phyloP scores from a whole-genome alignment of 2,113 vertebrate species.

The Zeus faber region DNA sequence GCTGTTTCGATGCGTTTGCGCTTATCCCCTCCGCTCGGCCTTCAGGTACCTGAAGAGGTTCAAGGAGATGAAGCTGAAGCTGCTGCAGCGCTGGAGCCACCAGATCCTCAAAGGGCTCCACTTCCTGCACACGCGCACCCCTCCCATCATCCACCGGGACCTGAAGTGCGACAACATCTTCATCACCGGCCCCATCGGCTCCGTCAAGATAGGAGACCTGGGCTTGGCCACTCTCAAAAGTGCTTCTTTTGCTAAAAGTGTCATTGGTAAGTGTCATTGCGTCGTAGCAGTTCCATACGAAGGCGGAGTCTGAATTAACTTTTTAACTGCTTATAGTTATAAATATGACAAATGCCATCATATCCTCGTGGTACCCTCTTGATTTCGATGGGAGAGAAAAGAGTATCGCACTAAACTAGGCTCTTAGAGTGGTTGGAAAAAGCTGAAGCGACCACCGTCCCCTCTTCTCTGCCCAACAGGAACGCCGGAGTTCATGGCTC shows the following conservation, averaged over 20 bases:
- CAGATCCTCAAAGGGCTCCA: constrained; percentile 96
- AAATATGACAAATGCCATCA: too few species aligned
- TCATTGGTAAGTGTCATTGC: constrained; percentile 82
- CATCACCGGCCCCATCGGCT: constrained; percentile 95
- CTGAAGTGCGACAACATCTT: constrained; percentile 99
- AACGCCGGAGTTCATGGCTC: constrained; percentile 98
- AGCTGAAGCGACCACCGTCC: too few species aligned
- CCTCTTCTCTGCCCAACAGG: constrained; percentile 69
- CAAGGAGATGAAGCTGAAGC: constrained; percentile 96
- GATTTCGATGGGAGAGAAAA: too few species aligned
- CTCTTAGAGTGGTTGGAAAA: too few species aligned
- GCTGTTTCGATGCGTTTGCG: constrained; percentile 16
- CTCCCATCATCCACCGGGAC: constrained; percentile 96
- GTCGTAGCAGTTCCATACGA: too few species aligned
- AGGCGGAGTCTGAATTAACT: too few species aligned
- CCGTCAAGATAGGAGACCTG: constrained; percentile 95
- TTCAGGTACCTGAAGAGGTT: constrained; percentile 92
- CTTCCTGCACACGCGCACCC: constrained; percentile 92
- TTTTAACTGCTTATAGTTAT: too few species aligned
- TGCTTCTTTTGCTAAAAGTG: constrained; percentile 98
- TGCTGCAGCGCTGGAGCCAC: constrained; percentile 95
- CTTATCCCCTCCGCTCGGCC: background rate
- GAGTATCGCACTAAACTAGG: too few species aligned
- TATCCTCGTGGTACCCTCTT: too few species aligned
- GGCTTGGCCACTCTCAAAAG: constrained; percentile 94